Evolutionary conservation across 1,140 invertebrate species (phyloP), one percentile per base, ranked within the genome.

Genomic region (Drosophila baimaii): DNA sequence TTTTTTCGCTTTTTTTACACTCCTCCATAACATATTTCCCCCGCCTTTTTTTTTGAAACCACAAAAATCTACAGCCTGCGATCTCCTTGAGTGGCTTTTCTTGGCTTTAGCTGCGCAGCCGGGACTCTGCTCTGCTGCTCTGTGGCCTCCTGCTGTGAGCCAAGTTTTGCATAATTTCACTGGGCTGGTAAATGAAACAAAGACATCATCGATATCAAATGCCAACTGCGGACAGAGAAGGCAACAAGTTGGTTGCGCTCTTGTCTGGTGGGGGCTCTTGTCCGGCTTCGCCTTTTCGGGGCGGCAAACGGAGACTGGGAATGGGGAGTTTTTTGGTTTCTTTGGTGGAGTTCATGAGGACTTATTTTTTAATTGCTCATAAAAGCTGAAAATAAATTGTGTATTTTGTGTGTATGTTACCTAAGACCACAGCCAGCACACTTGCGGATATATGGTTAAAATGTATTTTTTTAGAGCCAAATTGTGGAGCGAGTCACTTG

Each of bases 121-220:
- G 25, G 41, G 43, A 27, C 35, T 56, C 19, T 25, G 35, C 33
- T 58, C 61, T 47, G 44, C 46, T 69, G n/a, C n/a, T n/a, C n/a
- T n/a, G n/a, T 17, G 46, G 56, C 61, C 65, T n/a, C 62, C 62
- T 73, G 79, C 83, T 79, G 57, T 19, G 58, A 59, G 57, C 27
- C 57, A 21, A 51, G 54, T 59, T 76, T 77, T 76, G 73, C 73
- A 76, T 76, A 76, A 76, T 76, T 76, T 76, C 73, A 55, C 52
- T 58, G 54, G 62, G 54, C 54, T 71, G 68, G 81, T 66, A 85
- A 86, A 81, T 86, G 81, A 85, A 86, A 85, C 84, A 86, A 86
- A 86, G 84, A 86, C 76, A 86, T 86, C 83, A 88, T 86, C 80
- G 83, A 86, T 79, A 88, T 86, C 83, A 88, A 86, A 89, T 86